Conservation (phyloP, 2,797 vertebrate species). For the Nothura maculosa region DNA sequence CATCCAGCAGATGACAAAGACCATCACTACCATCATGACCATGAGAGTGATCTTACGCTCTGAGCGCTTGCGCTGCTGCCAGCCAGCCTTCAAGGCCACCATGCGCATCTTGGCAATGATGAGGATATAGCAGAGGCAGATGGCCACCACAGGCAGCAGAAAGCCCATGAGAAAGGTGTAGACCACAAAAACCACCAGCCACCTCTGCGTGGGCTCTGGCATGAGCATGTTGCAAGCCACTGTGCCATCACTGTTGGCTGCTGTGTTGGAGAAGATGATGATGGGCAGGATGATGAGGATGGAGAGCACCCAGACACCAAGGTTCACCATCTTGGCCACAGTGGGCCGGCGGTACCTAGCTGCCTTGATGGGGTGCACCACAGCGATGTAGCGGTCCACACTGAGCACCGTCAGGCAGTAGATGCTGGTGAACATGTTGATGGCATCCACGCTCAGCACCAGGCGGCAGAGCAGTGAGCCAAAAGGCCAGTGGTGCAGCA, state of each 20-base stretch:
- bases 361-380: constrained; percentile 93
- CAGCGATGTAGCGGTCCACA: constrained; percentile 91
- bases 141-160: constrained; percentile 91
- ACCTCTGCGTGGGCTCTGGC: constrained; percentile 89
- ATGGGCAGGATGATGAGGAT: constrained; percentile 92
- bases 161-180: constrained; percentile 94
- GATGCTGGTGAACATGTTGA: constrained; percentile 96
- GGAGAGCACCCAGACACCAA: constrained; percentile 91
- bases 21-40: constrained; percentile 94
- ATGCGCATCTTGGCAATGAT: constrained; percentile 92
- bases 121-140: constrained; percentile 92
- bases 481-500: constrained; percentile 93
- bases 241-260: constrained; percentile 89
- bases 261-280: constrained; percentile 90
- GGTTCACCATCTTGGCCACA: constrained; percentile 91
- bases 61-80: constrained; percentile 91
- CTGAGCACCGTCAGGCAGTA: constrained; percentile 93
- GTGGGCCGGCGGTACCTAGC: constrained; percentile 91
- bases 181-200: constrained; percentile 90
- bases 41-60: constrained; percentile 93
- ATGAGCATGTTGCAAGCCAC: constrained; percentile 93
- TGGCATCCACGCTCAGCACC: constrained; percentile 92
- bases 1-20: constrained; percentile 95
- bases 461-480: constrained; percentile 90
- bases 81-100: constrained; percentile 92